These are phyloP conservation scores for Limanda limanda DNA, from an alignment of 2,113 vertebrate genomes.

Conservation along the genomic window DNA sequence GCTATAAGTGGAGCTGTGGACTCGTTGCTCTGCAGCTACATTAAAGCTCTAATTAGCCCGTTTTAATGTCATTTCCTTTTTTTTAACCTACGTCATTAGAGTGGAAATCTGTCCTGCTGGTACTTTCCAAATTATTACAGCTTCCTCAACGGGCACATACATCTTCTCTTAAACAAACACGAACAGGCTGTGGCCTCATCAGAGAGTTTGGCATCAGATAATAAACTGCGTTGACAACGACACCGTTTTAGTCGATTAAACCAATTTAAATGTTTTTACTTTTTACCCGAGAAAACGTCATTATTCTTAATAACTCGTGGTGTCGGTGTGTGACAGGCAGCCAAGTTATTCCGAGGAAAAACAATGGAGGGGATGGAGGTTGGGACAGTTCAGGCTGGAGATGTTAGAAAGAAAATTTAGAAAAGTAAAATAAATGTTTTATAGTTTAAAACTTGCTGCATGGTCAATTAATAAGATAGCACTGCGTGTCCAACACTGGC, in stretches of 20 bases:
- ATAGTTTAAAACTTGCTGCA: not conserved
- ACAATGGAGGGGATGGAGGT: not conserved
- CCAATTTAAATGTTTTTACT: not conserved
- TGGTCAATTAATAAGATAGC: not conserved
- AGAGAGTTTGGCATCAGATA: not conserved
- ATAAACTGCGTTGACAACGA: not conserved
- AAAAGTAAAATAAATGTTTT: no score
- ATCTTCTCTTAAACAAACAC: not conserved
- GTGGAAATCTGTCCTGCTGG: not conserved
- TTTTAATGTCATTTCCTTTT: constrained; percentile 1
- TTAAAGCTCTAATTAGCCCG: not conserved
- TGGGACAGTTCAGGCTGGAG: not conserved
- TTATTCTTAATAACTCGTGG: no score
- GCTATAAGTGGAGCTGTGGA: not conserved
- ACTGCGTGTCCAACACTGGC: not conserved
- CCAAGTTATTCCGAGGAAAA: not conserved
- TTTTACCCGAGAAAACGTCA: not conserved
- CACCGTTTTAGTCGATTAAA: not conserved
- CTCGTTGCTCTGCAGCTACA: constrained; percentile 14
- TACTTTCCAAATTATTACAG: constrained; percentile 20
- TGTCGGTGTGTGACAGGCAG: constrained; percentile 3
- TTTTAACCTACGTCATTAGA: not conserved
- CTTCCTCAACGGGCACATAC: not conserved
- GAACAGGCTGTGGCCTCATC: no score
- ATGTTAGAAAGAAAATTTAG: no score